Base-by-base conservation (phyloP, 2,888 invertebrate genomes). In the Desoria tigrina region DNA sequence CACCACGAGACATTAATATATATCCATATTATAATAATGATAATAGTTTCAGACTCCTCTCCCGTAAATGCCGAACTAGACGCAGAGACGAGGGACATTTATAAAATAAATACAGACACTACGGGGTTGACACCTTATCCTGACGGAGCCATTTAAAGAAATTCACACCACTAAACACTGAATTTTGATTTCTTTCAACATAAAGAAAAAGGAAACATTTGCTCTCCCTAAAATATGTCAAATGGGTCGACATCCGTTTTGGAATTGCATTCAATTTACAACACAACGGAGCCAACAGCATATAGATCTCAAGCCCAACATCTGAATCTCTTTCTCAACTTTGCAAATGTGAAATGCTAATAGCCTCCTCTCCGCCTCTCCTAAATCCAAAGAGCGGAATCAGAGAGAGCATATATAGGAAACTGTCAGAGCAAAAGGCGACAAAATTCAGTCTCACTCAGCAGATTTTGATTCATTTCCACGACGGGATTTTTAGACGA, bases 201-300 rank as follows among this genome's bases (percentile, higher is more conserved):
- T 67, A 62, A 62, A 51, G 54, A n/a, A 58, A 53, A 42, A 61
- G 42, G 59, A 50, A 63, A 65, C 49, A 58, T 58, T 51, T 51
- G 23, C 51, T 51, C 24, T 51, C 24, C 23, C 24, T 51, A 51
- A 51, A 51, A 51, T 51, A 51, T 51, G 14, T 51, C 51, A 24
- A 7, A 51, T 51, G 51, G 26, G 18, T 24, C 51, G 14, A 24
- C 51, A 51, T 51, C 51, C 51, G 51, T 51, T 51, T 51, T 51
- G 23, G 14, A 24, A 51, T 51, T 51, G 51, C 51, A 23, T 24
- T 51, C 6, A 51, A 51, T 51, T 51, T 51, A 51, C 26, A 7
- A 21, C 26, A 45, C 16, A 32, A 32, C 32, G 32, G 32, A 32
- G 32, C n/a, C n/a, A n/a, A n/a, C n/a, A n/a, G n/a, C n/a, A n/a